Evolutionary conservation across 2,113 vertebrate species (phyloP), one percentile per base, ranked within the genome.

Genomic region (Murina feae): DNA sequence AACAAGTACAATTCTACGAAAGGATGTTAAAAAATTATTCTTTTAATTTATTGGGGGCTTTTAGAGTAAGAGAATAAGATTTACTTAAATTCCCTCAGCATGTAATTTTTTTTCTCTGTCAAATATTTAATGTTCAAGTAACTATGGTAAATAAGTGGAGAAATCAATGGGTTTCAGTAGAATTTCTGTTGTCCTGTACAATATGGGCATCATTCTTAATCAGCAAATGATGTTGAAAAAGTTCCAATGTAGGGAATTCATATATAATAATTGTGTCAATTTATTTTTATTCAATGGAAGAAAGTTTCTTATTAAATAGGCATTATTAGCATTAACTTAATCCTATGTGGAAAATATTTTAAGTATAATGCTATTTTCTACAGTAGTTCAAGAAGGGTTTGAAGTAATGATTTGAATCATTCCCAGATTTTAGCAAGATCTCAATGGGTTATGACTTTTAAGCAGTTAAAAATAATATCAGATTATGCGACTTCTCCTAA

Each of bases 271-370:
- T 51, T 89, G 18, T 93, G 7, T 96, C 37, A 23, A 90, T 53
- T 82, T 96, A 72, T 79, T 83, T 92, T 89, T 23, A 75, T 32
- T 94, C 69, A 90, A 85, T 49, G 86, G 37, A 78, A 88, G 11
- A n/a, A 92, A 79, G 42, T 35, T 95, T 8, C 78, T 86, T 93
- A 96, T 82, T 58, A 90, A 68, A 42, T 65, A 86, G 47, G 69
- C n/a, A 47, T 83, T 86, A 37, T 90, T 96, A 96, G 81, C 12
- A 60, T 85, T 96, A 93, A 6, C 5, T 53, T 93, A 90, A 80
- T 65, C 30, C 32, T 68, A 1, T 53, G 3, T 94, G 5, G 0
- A 53, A 71, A 83, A 51, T 71, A 58, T 51, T 82, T 95, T 68
- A 94, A 95, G 28, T 39, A 78, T 60, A 65, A 11, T 16, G 23